Base-by-base conservation (phyloP, 2,797 vertebrate genomes). In the Lepidocolaptes lacrymiger region DNA sequence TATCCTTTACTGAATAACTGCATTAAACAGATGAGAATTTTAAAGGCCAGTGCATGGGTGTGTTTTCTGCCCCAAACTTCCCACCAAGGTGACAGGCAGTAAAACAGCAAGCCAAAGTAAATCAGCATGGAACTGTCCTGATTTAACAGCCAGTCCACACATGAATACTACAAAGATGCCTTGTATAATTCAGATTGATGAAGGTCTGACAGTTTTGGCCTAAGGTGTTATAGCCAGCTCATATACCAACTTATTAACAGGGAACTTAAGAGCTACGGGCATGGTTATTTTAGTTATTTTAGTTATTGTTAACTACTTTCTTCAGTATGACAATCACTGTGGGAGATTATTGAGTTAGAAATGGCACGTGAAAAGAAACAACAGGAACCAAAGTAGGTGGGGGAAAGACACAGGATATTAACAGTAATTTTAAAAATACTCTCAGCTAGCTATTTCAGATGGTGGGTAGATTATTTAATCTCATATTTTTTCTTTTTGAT, bases 281-380 rank as follows among this genome's bases (percentile, higher is more conserved):
- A 37, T 62, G 58, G n/a, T n/a, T n/a, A n/a, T n/a, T n/a, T n/a
- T n/a, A n/a, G n/a, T n/a, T n/a, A 39, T 77, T 89, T 85, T 46
- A 81, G 61, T 75, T 83, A 43, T 27, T 77, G 59, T 78, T 92
- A 93, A 79, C 72, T 72, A 54, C 64, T 55, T 94, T 80, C 37
- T 24, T 77, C 79, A 43, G 36, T 67, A 51, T 72, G 82, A 80
- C 75, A 92, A 52, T 46, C 72, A 55, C 51, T 41, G 73, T 64
- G 43, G 68, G 73, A 80, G 32, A 68, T 48, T 72, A 83, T 55
- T 83, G 64, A 85, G 78, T 83, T 80, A 93, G 54, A 72, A 88
- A 89, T 78, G 82, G 46, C 39, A 55, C 44, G 62, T 72, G 72
- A 92, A 93, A 93, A 80, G 73, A 83, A 96, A 66, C 61, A 94